Conservation (phyloP, 1,140 invertebrate species). For the Zeugodacus cucurbitae region DNA sequence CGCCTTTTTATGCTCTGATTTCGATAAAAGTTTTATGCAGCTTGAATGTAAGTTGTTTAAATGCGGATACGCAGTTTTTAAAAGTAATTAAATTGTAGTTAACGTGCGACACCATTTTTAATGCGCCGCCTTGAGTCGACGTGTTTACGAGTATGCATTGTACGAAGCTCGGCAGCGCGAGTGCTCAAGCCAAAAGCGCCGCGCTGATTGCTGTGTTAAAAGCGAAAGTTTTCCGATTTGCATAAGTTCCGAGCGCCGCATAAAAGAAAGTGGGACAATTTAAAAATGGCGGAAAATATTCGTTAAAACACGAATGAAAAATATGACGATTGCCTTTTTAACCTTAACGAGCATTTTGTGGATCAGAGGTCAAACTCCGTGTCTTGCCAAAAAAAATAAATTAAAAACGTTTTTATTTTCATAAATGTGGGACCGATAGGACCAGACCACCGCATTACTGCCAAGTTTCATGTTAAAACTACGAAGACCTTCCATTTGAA, state of each 20-base stretch:
- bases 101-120: neutral
- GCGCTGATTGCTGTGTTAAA: neutral
- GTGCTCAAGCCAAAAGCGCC: neutral
- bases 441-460: too few species aligned
- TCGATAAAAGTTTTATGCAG: conserved; percentile 5
- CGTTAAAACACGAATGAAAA: too few species aligned
- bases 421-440: too few species aligned
- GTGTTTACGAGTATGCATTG: neutral
- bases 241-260: neutral
- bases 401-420: too few species aligned
- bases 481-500: too few species aligned
- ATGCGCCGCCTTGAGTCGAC: neutral
- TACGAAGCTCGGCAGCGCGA: too few species aligned
- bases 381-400: too few species aligned
- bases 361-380: too few species aligned
- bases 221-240: neutral
- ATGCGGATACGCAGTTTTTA: conserved; percentile 5
- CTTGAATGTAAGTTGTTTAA: neutral
- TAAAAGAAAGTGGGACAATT: neutral
- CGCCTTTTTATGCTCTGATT: neutral
- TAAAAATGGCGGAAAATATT: neutral
- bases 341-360: too few species aligned
- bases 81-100: conserved; percentile 35
- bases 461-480: too few species aligned
- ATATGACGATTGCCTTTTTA: too few species aligned